Base-by-base conservation (phyloP, 2,888 invertebrate species). In the Chrysomela aeneicollis region DNA sequence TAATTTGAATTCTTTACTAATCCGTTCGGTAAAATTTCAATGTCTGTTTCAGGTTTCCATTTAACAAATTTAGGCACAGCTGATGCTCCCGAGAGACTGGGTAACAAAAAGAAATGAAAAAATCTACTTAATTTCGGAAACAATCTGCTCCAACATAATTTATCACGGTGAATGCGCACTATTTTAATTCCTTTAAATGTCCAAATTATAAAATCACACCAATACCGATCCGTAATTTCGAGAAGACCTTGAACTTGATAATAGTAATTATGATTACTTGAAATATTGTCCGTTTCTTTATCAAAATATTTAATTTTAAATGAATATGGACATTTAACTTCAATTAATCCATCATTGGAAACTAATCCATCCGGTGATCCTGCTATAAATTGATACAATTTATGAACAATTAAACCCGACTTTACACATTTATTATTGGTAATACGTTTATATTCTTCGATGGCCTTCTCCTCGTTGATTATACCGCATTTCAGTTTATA, bases 341-440 rank as follows among this genome's bases (percentile, higher is more conserved):
- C 63, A 30, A 66, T 32, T 19, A 63, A 10, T 8, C 63, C 66
- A 26, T 63, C 57, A 30, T 15, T 22, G n/a, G 35, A 50, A 12
- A 63, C 32, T 22, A 60, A 42, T 46, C 63, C 55, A 51, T 66
- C 59, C 9, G 63, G 63, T 10, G 66, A 66, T 26, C 51, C 66
- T 1, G 55, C 66, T 26, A 63, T 50, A n/a, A 51, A 60, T 17
- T 53, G 63, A 51, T 57, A 66, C 42, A 19, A 19, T 61, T 12
- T 57, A 49, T 61, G 55, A 30, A 60, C 46, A 19, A 10, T 35
- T 19, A 64, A 51, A 32, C 57, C 57, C 10, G 52, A 55, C 22
- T 21, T 55, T 15, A 10, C 4, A 22, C 42, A 55, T 15, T 42
- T 55, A 8, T 1, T 42, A 15, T 5, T 0, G 35, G 42, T 42